Conservation (phyloP, 2,797 vertebrate genomes). For the Lithobates pipiens region DNA sequence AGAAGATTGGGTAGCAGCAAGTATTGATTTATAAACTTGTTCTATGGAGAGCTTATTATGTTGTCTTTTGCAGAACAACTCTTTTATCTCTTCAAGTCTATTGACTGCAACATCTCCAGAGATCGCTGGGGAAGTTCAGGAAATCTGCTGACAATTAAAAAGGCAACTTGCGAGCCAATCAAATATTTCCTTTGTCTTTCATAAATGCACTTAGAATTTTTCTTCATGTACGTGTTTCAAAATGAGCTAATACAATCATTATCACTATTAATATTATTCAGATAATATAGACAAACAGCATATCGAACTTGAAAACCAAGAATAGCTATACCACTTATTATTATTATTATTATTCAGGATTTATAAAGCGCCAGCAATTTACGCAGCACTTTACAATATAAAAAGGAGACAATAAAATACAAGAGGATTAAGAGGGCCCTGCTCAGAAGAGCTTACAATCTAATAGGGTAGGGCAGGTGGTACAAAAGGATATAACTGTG, state of each 20-base stretch:
- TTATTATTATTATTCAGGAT: too few species aligned
- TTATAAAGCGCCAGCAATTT: too few species aligned
- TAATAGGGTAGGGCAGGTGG: too few species aligned
- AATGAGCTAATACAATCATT: not conserved
- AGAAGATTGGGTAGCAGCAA: not conserved
- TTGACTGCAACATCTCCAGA: not conserved
- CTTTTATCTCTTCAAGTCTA: constrained; percentile 6
- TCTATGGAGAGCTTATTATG: constrained; percentile 12
- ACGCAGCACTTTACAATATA: too few species aligned
- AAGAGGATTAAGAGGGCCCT: too few species aligned
- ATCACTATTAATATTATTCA: too few species aligned
- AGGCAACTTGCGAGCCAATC: not conserved
- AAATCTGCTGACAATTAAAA: not conserved
- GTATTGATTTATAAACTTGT: constrained; percentile 8
- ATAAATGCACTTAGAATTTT: not conserved
- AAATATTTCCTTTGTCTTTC: not conserved
- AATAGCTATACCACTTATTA: too few species aligned
- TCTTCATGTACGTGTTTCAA: not conserved
- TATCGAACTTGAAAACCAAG: too few species aligned
- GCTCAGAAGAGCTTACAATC: too few species aligned
- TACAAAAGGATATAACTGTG: too few species aligned
- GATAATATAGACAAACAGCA: too few species aligned
- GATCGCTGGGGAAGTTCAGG: not conserved
- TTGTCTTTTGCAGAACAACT: constrained; percentile 10
- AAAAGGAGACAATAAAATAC: too few species aligned